Base-by-base conservation (phyloP, 2,888 invertebrate species). In the Mesodorylaimus sp. region DNA sequence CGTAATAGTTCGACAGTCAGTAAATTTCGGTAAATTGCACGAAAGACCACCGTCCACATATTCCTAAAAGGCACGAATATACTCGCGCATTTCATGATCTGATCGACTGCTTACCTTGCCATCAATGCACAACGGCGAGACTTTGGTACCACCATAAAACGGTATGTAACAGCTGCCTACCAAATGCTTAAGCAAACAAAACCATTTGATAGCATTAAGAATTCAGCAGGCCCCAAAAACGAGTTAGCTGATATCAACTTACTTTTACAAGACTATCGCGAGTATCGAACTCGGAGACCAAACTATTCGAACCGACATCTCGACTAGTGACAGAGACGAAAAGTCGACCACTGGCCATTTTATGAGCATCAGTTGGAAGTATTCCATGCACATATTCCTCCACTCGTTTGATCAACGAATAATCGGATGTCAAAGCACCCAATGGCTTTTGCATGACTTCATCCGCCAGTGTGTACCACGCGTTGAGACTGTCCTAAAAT, bases 11-110 rank as follows among this genome's bases (percentile, higher is more conserved):
- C 87, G 81, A 16, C 57, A 41, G 66, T 89, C 86, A 65, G 88
- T 83, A 47, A 91, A 71, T 1, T 83, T 79, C 0, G 91, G 91
- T 57, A 91, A 71, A 71, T 95, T 93, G 67, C 91, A 83, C 50
- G 87, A 88, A 65, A 88, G 83, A 10, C 88, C 91, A 10, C 93
- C 93, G 65, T 95, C 93, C 78, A 91, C 85, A 68, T 87, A 91
- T 32, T 65, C 55, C 73, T 73, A 58, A 32, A 63, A 56, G 50
- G 53, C 27, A 45, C 52, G 47, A 52, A 48, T 42, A n/a, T n/a
- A n/a, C n/a, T n/a, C n/a, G n/a, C n/a, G n/a, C n/a, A n/a, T n/a
- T n/a, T n/a, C n/a, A n/a, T n/a, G n/a, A n/a, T n/a, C n/a, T n/a
- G n/a, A n/a, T n/a, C n/a, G n/a, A n/a, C n/a, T n/a, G n/a, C n/a